These are phyloP conservation scores for Vidua chalybeata DNA, from an alignment of 2,113 vertebrate species.

Conservation along the genomic window DNA sequence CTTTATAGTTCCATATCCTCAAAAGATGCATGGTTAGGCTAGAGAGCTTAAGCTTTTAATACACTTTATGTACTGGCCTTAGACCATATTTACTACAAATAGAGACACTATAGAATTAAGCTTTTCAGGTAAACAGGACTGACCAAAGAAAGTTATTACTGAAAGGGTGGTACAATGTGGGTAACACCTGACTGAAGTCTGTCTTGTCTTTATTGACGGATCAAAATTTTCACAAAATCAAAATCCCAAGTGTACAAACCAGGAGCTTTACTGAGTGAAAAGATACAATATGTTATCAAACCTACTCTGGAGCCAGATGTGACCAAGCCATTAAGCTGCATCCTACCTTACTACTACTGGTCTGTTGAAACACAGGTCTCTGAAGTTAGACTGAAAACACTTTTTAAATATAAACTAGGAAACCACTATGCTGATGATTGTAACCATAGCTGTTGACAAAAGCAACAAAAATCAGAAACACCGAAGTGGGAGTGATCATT, in stretches of 20 bases:
- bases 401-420: neutral
- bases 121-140: neutral
- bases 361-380: accelerated
- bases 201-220: accelerated
- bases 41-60: neutral
- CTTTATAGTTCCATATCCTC: neutral
- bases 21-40: too few species aligned
- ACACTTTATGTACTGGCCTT: accelerated
- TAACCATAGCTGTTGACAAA: too few species aligned
- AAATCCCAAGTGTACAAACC: neutral
- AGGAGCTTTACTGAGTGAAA: accelerated
- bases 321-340: neutral
- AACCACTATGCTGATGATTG: neutral
- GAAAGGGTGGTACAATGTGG: neutral
- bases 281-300: accelerated
- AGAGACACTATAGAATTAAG: accelerated
- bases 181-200: accelerated
- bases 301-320: neutral
- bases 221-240: neutral
- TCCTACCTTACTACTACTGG: too few species aligned
- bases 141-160: accelerated
- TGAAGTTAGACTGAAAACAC: neutral
- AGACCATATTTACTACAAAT: accelerated
- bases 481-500: accelerated
- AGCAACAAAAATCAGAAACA: accelerated